Evolutionary conservation across 2,797 vertebrate genomes (phyloP), one percentile per base, ranked within the genome.

Genomic region (Argyrosomus regius): DNA sequence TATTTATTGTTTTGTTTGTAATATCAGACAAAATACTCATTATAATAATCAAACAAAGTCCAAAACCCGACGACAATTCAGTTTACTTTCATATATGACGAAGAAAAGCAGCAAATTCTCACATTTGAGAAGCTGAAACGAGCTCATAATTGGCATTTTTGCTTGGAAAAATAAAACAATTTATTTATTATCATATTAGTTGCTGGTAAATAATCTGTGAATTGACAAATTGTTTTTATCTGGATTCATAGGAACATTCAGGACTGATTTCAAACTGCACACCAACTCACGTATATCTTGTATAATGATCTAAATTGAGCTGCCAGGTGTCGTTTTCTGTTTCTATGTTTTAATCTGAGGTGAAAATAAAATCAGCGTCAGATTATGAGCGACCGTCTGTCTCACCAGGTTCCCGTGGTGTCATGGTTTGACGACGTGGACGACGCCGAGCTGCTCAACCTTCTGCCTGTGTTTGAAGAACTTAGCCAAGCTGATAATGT

Each of bases 351-450:
- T 20, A 24, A 24, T 56, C 0, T 2, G 6, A 14, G 43, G 26
- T 73, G 20, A 11, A 26, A 26, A 16, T 48, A 3, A 58, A 52
- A 75, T 24, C 14, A 11, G 13, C 49, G 31, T 5, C 28, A 31
- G 28, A 31, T 26, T 66, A 46, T 80, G 48, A 61, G 28, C 64
- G 52, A 63, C 6, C 0, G 2, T 67, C 68, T 69, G 41, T 79
- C 18, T 16, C 1, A 0, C 26, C 85, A 98, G 97, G 96, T 98
- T 77, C 97, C 97, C 0, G 97, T 98, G 88, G 89, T 96, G 88
- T 98, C 97, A 18, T 98, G 97, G 97, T 98, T 98, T 79, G 97
- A 98, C 48, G 97, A 98, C 76, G 95, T 96, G 90, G 96, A 97
- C 13, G 97, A 98, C 70, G 95, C 95, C 0, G 97, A 98, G 90